Evolutionary conservation across 1,140 invertebrate species (phyloP).

Genomic region (Meloidogyne chitwoodi): DNA sequence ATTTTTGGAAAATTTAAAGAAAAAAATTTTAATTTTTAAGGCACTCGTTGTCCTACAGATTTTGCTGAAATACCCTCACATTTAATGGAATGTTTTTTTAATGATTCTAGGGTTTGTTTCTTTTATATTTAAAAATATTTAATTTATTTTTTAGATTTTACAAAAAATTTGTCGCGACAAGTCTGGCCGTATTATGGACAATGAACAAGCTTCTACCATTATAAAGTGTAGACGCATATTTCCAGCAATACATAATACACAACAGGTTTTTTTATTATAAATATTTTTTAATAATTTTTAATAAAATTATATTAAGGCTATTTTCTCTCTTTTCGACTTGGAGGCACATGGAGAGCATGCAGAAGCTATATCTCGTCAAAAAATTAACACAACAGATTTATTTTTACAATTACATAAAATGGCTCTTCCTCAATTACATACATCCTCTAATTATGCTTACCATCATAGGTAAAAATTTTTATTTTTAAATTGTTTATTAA

Average conservation of each 20-base stretch:
- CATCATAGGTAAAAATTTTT: conserved; percentile 71
- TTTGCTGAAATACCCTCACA: conserved; percentile 96
- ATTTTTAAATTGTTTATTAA: not conserved
- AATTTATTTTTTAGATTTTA: conserved; percentile 68
- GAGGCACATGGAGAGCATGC: conserved; percentile 51
- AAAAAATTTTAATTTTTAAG: conserved; percentile 51
- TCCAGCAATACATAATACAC: conserved; percentile 39
- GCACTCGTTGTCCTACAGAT: conserved; percentile 88
- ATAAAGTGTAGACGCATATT: conserved; percentile 42
- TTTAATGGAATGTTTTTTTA: conserved; percentile 95
- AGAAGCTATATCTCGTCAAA: conserved; percentile 28
- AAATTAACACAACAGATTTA: conserved; percentile 69
- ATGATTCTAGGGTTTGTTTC: conserved; percentile 72
- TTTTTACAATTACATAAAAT: conserved; percentile 74
- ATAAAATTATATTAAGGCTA: conserved; percentile 26
- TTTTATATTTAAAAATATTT: too few relatives aligned
- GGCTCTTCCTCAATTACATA: conserved; percentile 44
- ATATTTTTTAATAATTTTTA: not conserved
- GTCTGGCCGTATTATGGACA: conserved; percentile 17
- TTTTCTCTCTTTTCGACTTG: conserved; percentile 54
- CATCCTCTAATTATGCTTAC: conserved; percentile 70
- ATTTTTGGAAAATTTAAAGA: too few relatives aligned
- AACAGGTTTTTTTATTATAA: conserved; percentile 35
- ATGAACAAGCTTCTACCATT: conserved; percentile 41
- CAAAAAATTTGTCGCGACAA: conserved; percentile 68